Base-by-base conservation (phyloP, 2,888 invertebrate species). In the Aplocera efformata region DNA sequence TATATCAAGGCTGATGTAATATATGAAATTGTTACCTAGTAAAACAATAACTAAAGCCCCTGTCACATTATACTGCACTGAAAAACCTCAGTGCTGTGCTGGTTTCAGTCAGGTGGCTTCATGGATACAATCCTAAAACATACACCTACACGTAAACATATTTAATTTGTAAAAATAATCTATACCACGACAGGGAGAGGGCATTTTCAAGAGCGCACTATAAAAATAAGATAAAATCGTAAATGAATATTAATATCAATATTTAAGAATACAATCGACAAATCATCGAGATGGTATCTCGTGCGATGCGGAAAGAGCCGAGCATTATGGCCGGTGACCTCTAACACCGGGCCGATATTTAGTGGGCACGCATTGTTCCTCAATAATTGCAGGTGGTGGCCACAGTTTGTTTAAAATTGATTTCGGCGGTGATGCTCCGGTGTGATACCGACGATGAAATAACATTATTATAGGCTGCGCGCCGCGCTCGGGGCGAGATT, bases 401-500 rank as follows among this genome's bases (percentile, higher is more conserved):
- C 74, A 72, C 72, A 81, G 83, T 85, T 84, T 84, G 82, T 85
- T 85, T 84, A 82, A 83, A 88, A 86, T 86, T 84, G 86, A 85
- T 85, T 88, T 82, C 76, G 85, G 79, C 64, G 67, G 65, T 73
- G 85, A 86, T 83, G 71, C 60, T 56, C 56, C 47, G 54, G 48
- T 43, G 60, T 63, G 86, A 86, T 85, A 83, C 60, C 72, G 72
- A 69, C 71, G 66, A 68, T 72, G 67, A 63, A 53, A 62, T 63
- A 48, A 64, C 67, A 57, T 79, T 79, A 82, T 83, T 81, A 81
- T 68, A 68, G 72, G 69, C 67, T 71, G 51, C 50, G 61, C 52
- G 59, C 60, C 39, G 50, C 59, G 67, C 67, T 61, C 49, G 58
- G 50, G 67, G 63, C 60, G 44, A 42, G 48, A 48, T 50, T 37